Percentiles rank a stretch among this genome's conserved stretches.
These are phyloP conservation scores for Scaptomyza polygonia DNA, from an alignment of 2,888 invertebrate species.

Conservation along the genomic window DNA sequence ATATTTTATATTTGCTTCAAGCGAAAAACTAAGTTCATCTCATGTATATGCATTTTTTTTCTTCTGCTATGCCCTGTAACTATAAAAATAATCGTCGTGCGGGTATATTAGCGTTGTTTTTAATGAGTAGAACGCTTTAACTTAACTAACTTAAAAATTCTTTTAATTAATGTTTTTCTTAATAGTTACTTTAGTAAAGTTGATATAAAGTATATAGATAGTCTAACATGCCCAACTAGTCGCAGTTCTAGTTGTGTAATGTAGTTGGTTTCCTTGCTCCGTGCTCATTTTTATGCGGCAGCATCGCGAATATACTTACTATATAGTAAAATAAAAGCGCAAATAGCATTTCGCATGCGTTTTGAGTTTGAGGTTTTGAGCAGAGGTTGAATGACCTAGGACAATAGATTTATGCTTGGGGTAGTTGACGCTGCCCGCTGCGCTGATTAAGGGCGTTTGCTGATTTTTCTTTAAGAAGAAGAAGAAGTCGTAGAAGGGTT, in stretches of 20 bases:
- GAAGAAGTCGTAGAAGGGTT: slow-evolving; percentile 71
- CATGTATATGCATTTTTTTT: slow-evolving; percentile 37
- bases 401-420: slow-evolving; percentile 75
- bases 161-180: background rate
- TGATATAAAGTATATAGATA: background rate
- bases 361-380: slow-evolving; percentile 45
- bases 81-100: background rate
- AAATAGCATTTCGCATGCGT: slow-evolving; percentile 70
- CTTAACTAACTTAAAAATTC: background rate
- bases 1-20: slow-evolving; percentile 63
- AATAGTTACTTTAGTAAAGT: background rate
- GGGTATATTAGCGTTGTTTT: background rate
- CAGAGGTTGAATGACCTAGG: slow-evolving; percentile 77
- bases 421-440: slow-evolving; percentile 75
- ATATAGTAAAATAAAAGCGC: slow-evolving; percentile 60
- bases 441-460: slow-evolving; percentile 74
- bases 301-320: slow-evolving; percentile 58
- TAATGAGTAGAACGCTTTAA: background rate
- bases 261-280: slow-evolving; percentile 34
- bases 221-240: background rate
- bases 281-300: slow-evolving; percentile 64
- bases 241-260: slow-evolving; percentile 9
- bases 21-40: slow-evolving; percentile 33
- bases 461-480: slow-evolving; percentile 50
- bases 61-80: slow-evolving; percentile 18